Evolutionary conservation across 2,888 invertebrate species (phyloP), one percentile per base, ranked within the genome.

Genomic region (Orchesella flavescens): DNA sequence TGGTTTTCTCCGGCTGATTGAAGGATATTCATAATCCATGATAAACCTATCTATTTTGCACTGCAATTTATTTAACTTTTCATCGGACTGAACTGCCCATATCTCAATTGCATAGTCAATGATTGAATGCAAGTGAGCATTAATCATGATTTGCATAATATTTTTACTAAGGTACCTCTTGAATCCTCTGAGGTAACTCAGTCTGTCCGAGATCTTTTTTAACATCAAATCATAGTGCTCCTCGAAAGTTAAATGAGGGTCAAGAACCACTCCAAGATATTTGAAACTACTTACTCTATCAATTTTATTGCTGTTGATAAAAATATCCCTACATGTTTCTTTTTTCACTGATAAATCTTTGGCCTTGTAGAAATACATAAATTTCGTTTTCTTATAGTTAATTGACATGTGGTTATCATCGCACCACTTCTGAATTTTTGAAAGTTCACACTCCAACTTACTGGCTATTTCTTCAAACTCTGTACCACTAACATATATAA

Each of bases 331-430:
- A 15, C 3, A 3, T 10, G 49, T 12, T n/a, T 49, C 49, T 12
- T 49, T 49, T 49, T 49, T 49, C 12, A 49, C 3, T 15, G 49
- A 7, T 1, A 12, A 12, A 49, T 49, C 49, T 7, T 49, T 49
- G 10, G 12, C n/a, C 10, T 49, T 49, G 10, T 66, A 66, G 34
- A 80, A 80, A 19, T 55, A 44, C 80, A 80, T 80, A 21, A 5
- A 53, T 21, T 80, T 68, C 0, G 80, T 80, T 44, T 80, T 80
- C 0, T 80, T 66, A 73, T 23, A 73, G 34, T 80, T 80, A 9
- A 80, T 44, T 5, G 2, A 4, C 43, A 80, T 46, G 3, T 17
- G 1, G 43, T 73, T 80, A 15, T 49, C n/a, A 10, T n/a, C n/a
- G 10, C 49, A 49, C 49, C 49, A 49, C 1, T 10, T 12, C 10